A percentile compares a stretch with the other conserved stretches of the same genome.
These are phyloP conservation scores for Conomelus anceps DNA, from an alignment of 2,888 invertebrate genomes.

Conservation along the genomic window DNA sequence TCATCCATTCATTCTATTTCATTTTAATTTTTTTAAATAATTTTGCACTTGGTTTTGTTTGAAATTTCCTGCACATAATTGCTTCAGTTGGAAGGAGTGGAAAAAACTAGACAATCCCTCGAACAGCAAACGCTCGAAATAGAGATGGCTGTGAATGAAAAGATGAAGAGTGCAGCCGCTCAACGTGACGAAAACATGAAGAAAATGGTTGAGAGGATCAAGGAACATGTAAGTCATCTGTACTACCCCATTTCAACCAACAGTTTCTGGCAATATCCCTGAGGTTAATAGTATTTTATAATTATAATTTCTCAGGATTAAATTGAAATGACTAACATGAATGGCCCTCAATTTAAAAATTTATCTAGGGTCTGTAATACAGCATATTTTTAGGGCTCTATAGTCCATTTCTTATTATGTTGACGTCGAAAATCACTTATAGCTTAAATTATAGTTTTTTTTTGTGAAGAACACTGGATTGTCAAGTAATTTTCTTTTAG, in stretches of 20 bases:
- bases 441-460: too few relatives aligned
- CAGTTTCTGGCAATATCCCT: too few relatives aligned
- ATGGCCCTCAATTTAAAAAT: too few relatives aligned
- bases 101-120: conserved; percentile 62
- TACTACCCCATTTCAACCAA: background rate
- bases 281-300: too few relatives aligned
- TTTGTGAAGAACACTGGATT: too few relatives aligned
- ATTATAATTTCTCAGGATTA: too few relatives aligned
- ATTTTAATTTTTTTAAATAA: background rate
- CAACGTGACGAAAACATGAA: conserved; percentile 87
- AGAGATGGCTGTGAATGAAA: conserved; percentile 78
- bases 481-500: too few relatives aligned
- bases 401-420: too few relatives aligned
- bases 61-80: background rate
- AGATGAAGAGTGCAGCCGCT: conserved; percentile 77
- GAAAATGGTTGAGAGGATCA: conserved; percentile 83
- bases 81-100: conserved; percentile 47
- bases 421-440: too few relatives aligned
- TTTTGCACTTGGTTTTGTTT: background rate
- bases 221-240: conserved; percentile 76
- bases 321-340: too few relatives aligned
- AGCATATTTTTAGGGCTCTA: too few relatives aligned
- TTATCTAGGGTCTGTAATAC: too few relatives aligned
- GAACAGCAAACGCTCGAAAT: conserved; percentile 83
- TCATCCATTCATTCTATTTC: background rate